phyloP scores from a whole-genome alignment of 2,888 invertebrate genomes.

The Cephus sareptanus region DNA sequence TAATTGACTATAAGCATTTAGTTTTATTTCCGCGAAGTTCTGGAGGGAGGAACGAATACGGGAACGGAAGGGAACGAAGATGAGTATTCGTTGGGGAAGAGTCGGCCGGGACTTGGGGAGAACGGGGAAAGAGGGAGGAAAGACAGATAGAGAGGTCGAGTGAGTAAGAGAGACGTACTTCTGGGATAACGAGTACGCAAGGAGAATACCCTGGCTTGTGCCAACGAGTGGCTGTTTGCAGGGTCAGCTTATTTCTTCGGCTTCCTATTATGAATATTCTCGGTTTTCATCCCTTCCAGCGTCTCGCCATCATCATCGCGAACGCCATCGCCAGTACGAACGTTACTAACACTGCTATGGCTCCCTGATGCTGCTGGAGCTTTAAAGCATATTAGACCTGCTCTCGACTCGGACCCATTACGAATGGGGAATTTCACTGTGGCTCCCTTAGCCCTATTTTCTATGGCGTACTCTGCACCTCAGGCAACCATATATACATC shows the following conservation, averaged over 20 bases:
- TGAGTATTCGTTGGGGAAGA: slow-evolving; percentile 5
- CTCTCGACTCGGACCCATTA: slow-evolving; percentile 44
- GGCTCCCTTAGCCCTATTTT: slow-evolving; percentile 20
- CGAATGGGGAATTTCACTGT: slow-evolving; percentile 30
- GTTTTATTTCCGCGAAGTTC: slow-evolving; percentile 40
- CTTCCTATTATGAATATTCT: slow-evolving; percentile 47
- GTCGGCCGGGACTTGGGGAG: slow-evolving; percentile 15
- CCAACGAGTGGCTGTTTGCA: slow-evolving; percentile 46
- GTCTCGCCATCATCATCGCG: not conserved
- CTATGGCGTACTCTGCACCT: not conserved
- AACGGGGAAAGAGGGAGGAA: slow-evolving; percentile 17
- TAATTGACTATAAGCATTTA: slow-evolving; percentile 58
- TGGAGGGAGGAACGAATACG: slow-evolving; percentile 7
- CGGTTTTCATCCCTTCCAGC: slow-evolving; percentile 12
- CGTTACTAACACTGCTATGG: not conserved
- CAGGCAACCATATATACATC: not conserved
- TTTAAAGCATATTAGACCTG: slow-evolving; percentile 50
- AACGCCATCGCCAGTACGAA: slow-evolving; percentile 1
- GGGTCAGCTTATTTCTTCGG: slow-evolving; percentile 51
- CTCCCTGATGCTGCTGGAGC: slow-evolving; percentile 17
- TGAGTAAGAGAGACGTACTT: slow-evolving; percentile 15
- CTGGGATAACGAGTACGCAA: slow-evolving; percentile 31
- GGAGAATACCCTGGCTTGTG: slow-evolving; percentile 19
- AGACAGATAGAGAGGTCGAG: slow-evolving; percentile 15
- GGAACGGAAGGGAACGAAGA: slow-evolving; percentile 7